Percentiles rank a stretch among this genome's conserved stretches.
These are phyloP conservation scores for Yponomeuta evonymella DNA, from an alignment of 2,888 invertebrate species.

Conservation along the genomic window DNA sequence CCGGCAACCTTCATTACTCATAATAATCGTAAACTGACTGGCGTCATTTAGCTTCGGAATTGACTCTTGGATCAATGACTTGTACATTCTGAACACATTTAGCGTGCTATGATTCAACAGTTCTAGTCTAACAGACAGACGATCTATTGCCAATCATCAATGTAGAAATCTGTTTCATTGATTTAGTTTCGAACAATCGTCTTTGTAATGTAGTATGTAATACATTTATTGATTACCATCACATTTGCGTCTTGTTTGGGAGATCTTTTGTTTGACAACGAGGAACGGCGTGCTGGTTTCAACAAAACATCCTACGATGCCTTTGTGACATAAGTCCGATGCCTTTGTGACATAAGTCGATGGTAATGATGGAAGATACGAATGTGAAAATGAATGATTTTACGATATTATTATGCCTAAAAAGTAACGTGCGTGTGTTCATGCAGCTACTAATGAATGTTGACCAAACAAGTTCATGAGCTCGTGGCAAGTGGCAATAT, in stretches of 20 bases:
- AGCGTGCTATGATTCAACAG: neutral
- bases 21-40: conserved; percentile 3
- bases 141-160: neutral
- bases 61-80: neutral
- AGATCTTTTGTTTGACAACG: neutral
- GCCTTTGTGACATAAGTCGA: conserved; percentile 8
- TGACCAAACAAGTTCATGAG: too few relatives aligned
- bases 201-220: neutral
- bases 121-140: neutral
- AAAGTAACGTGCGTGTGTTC: too few relatives aligned
- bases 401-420: neutral
- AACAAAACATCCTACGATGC: neutral
- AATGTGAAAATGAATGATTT: neutral
- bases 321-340: conserved; percentile 7
- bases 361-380: neutral
- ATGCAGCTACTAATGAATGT: too few relatives aligned
- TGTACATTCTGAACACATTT: neutral
- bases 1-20: conserved; percentile 12
- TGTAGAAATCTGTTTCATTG: neutral
- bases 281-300: neutral
- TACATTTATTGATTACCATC: neutral
- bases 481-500: too few relatives aligned
- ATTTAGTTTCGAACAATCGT: conserved; percentile 2
- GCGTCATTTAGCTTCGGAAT: neutral
- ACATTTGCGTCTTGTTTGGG: neutral